Base-by-base conservation (phyloP, 1,140 invertebrate genomes). In the Drosophila paulistorum region DNA sequence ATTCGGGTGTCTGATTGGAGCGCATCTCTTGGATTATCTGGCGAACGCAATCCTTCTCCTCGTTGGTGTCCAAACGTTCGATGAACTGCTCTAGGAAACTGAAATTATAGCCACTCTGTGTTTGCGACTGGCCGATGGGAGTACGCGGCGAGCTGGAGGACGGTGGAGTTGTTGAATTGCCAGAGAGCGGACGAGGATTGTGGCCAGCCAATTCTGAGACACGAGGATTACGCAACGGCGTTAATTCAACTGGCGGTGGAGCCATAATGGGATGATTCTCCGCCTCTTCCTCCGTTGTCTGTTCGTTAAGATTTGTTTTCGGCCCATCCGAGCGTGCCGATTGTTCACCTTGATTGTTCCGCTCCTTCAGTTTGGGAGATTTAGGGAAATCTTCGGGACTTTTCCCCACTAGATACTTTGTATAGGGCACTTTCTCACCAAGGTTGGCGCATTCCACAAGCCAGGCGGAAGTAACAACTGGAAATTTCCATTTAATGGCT, bases 401-500 rank as follows among this genome's bases (percentile, higher is more conserved):
- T 1, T 94, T 94, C 7, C 95, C 95, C 2, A 97, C 93, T 0
- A 95, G 83, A 90, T 94, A 95, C 0, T 91, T 81, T 0, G 84
- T 90, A 77, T 96, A 96, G 35, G 93, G 84, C 3, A 95, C 92
- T 4, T 93, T 91, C 14, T 89, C 80, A 1, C 94, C 94, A 6
- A 92, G 79, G 7, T 90, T 80, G 7, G 95, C 94, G 92, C 97
- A 98, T 23, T 94, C 93, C 41, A 96, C 89, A 30, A 98, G 85
- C 97, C 97, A 98, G 13, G 95, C 92, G 23, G 95, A 94, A 1
- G 89, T 95, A 1, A 98, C 95, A 23, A 96, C 96, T 1, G 94
- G 96, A 68, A 93, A 91, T 48, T 79, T 94, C 97, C 97, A 98
- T 86, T 96, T 97, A 0, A 96, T 91, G 0, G 97, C 96, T 7